phyloP scores from a whole-genome alignment of 2,113 vertebrate species.

The Bujurquina vittata region DNA sequence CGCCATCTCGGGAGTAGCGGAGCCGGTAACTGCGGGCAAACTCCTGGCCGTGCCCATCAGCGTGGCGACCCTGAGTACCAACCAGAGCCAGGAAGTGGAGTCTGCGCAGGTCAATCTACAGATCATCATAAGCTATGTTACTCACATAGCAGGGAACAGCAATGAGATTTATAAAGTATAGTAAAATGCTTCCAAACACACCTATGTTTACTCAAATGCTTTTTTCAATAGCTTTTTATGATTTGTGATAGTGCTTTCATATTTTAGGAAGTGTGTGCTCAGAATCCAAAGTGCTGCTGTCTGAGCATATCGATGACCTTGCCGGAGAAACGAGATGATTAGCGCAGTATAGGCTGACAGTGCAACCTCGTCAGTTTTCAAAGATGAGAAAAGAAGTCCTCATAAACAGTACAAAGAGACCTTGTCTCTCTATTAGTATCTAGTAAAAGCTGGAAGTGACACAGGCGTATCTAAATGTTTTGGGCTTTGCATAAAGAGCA shows the following conservation, averaged over 20 bases:
- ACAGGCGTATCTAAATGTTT: neutral
- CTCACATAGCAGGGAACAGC: neutral
- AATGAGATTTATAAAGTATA: neutral
- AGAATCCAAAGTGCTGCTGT: neutral
- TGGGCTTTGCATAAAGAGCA: neutral
- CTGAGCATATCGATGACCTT: neutral
- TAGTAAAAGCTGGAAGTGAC: neutral
- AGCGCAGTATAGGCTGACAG: neutral
- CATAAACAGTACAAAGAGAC: neutral
- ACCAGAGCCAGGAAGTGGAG: constrained; percentile 91
- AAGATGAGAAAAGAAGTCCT: neutral
- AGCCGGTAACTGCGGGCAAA: constrained; percentile 89
- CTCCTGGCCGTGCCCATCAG: constrained; percentile 90
- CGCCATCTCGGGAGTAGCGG: constrained; percentile 89
- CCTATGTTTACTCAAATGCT: neutral
- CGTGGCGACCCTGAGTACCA: constrained; percentile 93
- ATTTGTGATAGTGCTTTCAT: neutral
- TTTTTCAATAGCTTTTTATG: neutral
- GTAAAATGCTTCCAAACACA: neutral
- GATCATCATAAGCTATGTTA: neutral
- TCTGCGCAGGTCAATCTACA: constrained; percentile 83
- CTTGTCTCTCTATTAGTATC: neutral
- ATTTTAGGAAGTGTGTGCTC: neutral
- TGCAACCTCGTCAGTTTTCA: neutral
- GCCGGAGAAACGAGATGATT: neutral